Evolutionary conservation across 2,113 vertebrate species (phyloP), one percentile per base, ranked within the genome.

Genomic region (Centropristis striata): DNA sequence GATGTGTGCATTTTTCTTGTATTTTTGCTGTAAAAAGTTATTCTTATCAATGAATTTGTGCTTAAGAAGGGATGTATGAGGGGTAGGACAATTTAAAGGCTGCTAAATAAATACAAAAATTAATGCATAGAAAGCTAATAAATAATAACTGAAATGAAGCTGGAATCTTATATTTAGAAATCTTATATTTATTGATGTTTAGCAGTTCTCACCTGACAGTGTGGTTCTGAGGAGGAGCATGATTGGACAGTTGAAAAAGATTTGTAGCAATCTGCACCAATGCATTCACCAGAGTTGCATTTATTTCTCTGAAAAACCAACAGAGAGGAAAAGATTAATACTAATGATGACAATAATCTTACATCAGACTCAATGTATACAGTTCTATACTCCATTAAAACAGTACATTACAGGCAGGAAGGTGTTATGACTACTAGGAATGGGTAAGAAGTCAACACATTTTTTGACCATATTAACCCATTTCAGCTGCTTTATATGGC

Each of bases 131-230:
- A 32, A 36, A 32, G 39, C 23, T 9, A 4, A 16, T 7, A 68
- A 4, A 39, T 4, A 32, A 32, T 7, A 21, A 37, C 46, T 14
- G 67, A 54, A 28, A 60, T 9, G 0, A 37, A 21, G 18, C 27
- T 44, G 36, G 10, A 64, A 20, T 41, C 1, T 58, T 23, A 37
- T 13, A 65, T 61, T 25, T 18, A 59, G 7, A 4, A 51, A 51
- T 39, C 18, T 60, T 11, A 11, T 20, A 27, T 70, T 41, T n/a
- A n/a, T 27, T 28, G 16, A 23, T 57, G 11, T 50, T 47, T 13
- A 42, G 12, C 4, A 37, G 15, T 36, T 82, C 73, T 14, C 92
- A 97, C 96, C 94, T 96, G 93, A 46, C 96, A 97, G 84, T 95
- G 96, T 28, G 90, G 75, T 1, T 91, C 81, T 92, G 5, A 88